Conservation (phyloP, 2,888 invertebrate genomes). For the Mythimna impura region DNA sequence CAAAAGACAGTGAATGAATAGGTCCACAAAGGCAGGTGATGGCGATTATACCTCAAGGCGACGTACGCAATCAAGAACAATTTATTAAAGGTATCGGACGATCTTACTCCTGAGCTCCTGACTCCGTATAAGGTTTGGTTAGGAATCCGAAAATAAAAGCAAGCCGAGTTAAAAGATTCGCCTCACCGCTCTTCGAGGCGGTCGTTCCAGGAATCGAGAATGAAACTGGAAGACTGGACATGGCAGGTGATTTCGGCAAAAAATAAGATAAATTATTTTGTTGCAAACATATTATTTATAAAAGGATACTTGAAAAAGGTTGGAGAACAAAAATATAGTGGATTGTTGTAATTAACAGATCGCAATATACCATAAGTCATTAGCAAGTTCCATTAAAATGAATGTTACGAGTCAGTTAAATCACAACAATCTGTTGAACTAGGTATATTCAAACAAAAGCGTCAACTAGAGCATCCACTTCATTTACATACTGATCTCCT, state of each 20-base stretch:
- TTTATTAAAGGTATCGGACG: slow-evolving; percentile 61
- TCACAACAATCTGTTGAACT: slow-evolving; percentile 8
- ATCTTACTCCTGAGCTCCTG: slow-evolving; percentile 58
- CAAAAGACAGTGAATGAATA: slow-evolving; percentile 51
- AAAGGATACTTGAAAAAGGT: not conserved
- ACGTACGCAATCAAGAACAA: slow-evolving; percentile 60
- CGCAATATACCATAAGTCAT: not conserved
- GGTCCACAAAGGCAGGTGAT: slow-evolving; percentile 49
- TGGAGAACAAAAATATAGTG: too few relatives aligned
- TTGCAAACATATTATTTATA: not conserved
- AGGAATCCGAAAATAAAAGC: slow-evolving; percentile 64
- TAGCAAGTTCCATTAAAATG: too few relatives aligned
- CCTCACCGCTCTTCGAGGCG: slow-evolving; percentile 51
- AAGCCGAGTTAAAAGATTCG: slow-evolving; percentile 50
- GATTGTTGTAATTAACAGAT: too few relatives aligned
- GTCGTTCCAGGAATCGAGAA: slow-evolving; percentile 52
- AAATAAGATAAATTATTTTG: slow-evolving; percentile 12
- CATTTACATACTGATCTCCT: slow-evolving; percentile 15
- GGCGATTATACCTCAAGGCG: slow-evolving; percentile 45
- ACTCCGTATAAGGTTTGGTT: slow-evolving; percentile 57
- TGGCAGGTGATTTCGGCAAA: slow-evolving; percentile 47
- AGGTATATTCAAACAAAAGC: slow-evolving; percentile 21
- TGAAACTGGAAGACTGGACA: slow-evolving; percentile 43
- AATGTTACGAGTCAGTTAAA: not conserved
- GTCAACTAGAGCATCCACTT: slow-evolving; percentile 1